Percentiles rank a stretch among this genome's conserved stretches.
phyloP scores from a whole-genome alignment of 2,113 vertebrate genomes.

The Euleptes europaea region DNA sequence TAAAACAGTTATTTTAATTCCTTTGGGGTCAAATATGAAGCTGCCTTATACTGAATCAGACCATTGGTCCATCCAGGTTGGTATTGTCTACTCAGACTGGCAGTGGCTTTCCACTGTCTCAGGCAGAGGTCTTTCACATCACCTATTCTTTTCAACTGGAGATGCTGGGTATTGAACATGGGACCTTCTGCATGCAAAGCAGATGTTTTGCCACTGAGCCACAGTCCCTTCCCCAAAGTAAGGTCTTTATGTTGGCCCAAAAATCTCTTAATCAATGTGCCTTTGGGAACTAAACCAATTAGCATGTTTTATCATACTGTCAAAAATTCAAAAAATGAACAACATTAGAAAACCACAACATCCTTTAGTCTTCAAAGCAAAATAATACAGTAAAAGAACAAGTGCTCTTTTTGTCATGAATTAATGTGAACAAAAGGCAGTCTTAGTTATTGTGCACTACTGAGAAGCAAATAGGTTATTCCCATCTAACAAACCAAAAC shows the following conservation, averaged over 20 bases:
- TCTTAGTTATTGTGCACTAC: neutral
- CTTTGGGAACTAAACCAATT: neutral
- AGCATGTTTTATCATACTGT: neutral
- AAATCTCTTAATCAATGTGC: neutral
- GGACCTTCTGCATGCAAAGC: no score
- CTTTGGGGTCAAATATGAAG: neutral
- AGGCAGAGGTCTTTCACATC: no score
- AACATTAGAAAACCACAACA: neutral
- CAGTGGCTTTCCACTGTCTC: no score
- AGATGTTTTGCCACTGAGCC: no score
- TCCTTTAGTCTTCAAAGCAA: neutral
- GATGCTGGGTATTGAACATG: no score
- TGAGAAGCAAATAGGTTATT: conserved; percentile 15
- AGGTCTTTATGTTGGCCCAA: neutral
- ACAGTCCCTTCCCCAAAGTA: no score
- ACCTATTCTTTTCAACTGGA: no score
- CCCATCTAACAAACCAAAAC: neutral
- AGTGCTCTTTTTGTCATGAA: neutral
- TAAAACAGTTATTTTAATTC: neutral
- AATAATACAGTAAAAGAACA: neutral
- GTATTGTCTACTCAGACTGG: no score
- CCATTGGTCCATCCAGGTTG: no score
- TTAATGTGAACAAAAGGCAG: neutral
- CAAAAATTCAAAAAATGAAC: neutral
- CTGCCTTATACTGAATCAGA: no score